These are phyloP conservation scores for Archivesica marissinica DNA, from an alignment of 1,140 invertebrate genomes.

Conservation along the genomic window DNA sequence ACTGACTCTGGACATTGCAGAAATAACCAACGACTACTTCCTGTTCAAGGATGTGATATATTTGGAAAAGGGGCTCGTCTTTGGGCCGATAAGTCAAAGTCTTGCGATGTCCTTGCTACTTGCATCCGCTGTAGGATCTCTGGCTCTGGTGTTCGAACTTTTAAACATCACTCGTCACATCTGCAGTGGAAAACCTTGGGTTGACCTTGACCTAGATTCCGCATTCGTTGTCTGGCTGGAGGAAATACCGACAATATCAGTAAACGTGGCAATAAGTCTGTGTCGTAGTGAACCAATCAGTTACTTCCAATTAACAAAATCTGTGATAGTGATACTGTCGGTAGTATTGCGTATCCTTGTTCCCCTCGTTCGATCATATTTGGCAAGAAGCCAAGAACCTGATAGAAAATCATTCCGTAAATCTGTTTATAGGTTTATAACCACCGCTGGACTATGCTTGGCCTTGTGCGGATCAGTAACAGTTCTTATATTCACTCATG, in stretches of 20 bases:
- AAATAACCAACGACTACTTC: slow-evolving; percentile 63
- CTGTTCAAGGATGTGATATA: slow-evolving; percentile 58
- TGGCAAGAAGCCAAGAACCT: slow-evolving; percentile 51
- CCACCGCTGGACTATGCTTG: slow-evolving; percentile 69
- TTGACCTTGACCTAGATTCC: slow-evolving; percentile 60
- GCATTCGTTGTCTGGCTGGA: slow-evolving; percentile 64
- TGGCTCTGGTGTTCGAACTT: slow-evolving; percentile 60
- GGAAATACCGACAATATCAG: slow-evolving; percentile 63
- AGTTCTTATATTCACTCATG: slow-evolving; percentile 75
- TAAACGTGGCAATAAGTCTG: slow-evolving; percentile 62
- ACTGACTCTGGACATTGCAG: slow-evolving; percentile 56
- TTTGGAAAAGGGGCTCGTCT: slow-evolving; percentile 61
- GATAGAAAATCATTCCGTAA: slow-evolving; percentile 21
- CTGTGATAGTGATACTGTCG: slow-evolving; percentile 41
- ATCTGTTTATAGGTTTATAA: slow-evolving; percentile 63
- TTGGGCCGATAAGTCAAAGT: slow-evolving; percentile 46
- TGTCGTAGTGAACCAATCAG: slow-evolving; percentile 68
- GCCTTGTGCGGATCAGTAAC: slow-evolving; percentile 65
- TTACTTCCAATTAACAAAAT: slow-evolving; percentile 65
- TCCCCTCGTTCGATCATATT: slow-evolving; percentile 64
- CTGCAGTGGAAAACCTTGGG: slow-evolving; percentile 34
- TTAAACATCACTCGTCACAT: slow-evolving; percentile 51
- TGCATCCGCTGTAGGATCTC: slow-evolving; percentile 54
- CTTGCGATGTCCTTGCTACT: slow-evolving; percentile 40
- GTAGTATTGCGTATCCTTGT: slow-evolving; percentile 67